Conservation (phyloP, 1,140 invertebrate species). For the Agrilus planipennis region DNA sequence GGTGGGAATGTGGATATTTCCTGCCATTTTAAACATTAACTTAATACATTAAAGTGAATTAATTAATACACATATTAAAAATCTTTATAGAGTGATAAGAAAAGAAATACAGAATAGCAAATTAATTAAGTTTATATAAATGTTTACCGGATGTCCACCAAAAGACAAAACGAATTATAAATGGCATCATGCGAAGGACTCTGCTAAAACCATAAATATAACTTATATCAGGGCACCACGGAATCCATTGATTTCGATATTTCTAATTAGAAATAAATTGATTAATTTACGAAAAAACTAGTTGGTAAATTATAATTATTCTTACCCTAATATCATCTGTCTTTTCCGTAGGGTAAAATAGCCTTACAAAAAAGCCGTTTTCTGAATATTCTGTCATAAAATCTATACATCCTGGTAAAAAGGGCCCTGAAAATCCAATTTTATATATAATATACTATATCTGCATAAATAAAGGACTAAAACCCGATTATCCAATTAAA, state of each 20-base stretch:
- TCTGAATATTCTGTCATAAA: slow-evolving; percentile 34
- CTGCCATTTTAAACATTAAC: background rate
- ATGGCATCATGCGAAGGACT: slow-evolving; percentile 37
- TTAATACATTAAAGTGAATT: slow-evolving; percentile 13
- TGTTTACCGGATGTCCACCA: slow-evolving; percentile 17
- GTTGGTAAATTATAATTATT: background rate
- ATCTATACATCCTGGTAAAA: slow-evolving; percentile 34
- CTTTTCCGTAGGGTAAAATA: slow-evolving; percentile 35
- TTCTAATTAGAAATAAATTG: background rate
- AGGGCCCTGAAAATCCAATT: slow-evolving; percentile 34
- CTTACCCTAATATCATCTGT: background rate
- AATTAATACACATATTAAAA: slow-evolving; percentile 15
- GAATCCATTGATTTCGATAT: slow-evolving; percentile 36
- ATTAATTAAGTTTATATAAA: too few species aligned
- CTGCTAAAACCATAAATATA: slow-evolving; percentile 43
- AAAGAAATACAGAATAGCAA: slow-evolving; percentile 7
- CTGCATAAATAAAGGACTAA: too few species aligned
- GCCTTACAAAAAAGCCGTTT: slow-evolving; percentile 32
- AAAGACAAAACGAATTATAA: slow-evolving; percentile 36
- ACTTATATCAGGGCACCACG: slow-evolving; percentile 44
- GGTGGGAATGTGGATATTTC: slow-evolving; percentile 36
- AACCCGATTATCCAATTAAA: too few species aligned
- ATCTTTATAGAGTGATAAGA: slow-evolving; percentile 26
- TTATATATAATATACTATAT: too few species aligned
- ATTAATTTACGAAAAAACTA: background rate